These are phyloP conservation scores for Echinops telfairi DNA, from an alignment of 2,113 vertebrate genomes.

Conservation along the genomic window DNA sequence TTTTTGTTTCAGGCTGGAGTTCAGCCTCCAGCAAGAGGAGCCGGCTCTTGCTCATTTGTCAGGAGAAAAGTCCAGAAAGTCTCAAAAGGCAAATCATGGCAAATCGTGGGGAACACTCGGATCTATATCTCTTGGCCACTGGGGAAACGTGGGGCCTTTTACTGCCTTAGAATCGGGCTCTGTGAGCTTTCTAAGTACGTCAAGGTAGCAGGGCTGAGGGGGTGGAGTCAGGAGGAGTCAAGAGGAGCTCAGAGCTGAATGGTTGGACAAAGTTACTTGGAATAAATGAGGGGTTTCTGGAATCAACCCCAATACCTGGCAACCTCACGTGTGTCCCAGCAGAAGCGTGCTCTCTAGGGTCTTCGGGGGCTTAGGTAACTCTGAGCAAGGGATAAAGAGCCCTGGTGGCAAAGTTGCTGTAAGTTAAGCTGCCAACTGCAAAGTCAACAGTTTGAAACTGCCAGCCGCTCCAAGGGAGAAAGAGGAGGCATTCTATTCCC, in stretches of 20 bases:
- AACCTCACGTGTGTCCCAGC: neutral
- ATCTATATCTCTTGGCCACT: slow-evolving; percentile 76
- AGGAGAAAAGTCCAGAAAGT: slow-evolving; percentile 56
- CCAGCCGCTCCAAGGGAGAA: too few relatives aligned
- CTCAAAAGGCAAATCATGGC: slow-evolving; percentile 52
- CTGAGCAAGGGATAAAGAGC: too few relatives aligned
- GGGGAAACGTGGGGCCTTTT: slow-evolving; percentile 72
- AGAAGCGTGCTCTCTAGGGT: neutral
- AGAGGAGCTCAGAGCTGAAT: slow-evolving; percentile 55
- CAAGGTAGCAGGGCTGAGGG: slow-evolving; percentile 68
- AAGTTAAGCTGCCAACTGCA: too few relatives aligned
- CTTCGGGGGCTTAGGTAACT: neutral
- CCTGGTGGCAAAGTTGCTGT: too few relatives aligned
- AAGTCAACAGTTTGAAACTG: too few relatives aligned
- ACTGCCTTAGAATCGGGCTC: slow-evolving; percentile 47
- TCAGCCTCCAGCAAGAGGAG: slow-evolving; percentile 22
- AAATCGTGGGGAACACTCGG: slow-evolving; percentile 75
- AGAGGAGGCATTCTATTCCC: too few relatives aligned
- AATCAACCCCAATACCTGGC: neutral
- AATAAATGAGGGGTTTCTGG: neutral
- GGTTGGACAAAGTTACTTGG: neutral
- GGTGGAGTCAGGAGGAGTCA: slow-evolving; percentile 28
- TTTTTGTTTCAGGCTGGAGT: neutral
- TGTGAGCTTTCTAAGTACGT: slow-evolving; percentile 74
- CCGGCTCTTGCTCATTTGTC: slow-evolving; percentile 50